A percentile compares a stretch with the other conserved stretches of the same genome.
These are phyloP conservation scores for Phenganax subtilis DNA, from an alignment of 92 coral and sea anemone species.

Conservation along the genomic window DNA sequence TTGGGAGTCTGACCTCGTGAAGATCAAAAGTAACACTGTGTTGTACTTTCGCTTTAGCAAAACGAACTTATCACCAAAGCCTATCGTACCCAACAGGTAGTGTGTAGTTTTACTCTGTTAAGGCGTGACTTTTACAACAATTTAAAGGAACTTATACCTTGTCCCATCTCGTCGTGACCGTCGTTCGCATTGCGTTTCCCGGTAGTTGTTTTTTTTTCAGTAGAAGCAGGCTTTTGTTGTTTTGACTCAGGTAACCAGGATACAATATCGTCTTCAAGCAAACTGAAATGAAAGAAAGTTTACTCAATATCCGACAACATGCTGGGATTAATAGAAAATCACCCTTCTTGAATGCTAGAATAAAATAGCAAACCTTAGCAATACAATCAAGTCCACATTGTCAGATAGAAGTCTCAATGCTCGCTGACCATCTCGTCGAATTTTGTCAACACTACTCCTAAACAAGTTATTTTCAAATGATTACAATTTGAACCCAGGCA, in stretches of 20 bases:
- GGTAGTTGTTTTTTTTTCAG: neutral
- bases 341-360: too few species aligned
- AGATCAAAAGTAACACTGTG: too few species aligned
- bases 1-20: too few species aligned
- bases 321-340: neutral
- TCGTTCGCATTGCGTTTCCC: neutral
- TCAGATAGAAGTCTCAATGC: slow-evolving; percentile 76
- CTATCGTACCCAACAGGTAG: too few species aligned
- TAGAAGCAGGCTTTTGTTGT: slow-evolving; percentile 2
- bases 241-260: slow-evolving; percentile 57
- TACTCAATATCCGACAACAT: neutral
- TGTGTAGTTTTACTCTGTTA: too few species aligned
- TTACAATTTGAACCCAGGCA: neutral
- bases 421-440: slow-evolving; percentile 82
- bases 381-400: slow-evolving; percentile 81
- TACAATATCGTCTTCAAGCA: slow-evolving; percentile 76
- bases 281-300: slow-evolving; percentile 18
- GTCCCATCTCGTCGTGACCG: slow-evolving; percentile 19
- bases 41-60: too few species aligned
- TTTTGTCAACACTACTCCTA: slow-evolving; percentile 80
- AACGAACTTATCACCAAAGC: too few species aligned
- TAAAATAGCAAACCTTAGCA: slow-evolving; percentile 61
- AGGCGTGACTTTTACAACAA: too few species aligned
- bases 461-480: neutral
- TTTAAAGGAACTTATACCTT: too few species aligned